Evolutionary conservation across 2,113 vertebrate species (phyloP).

Genomic region (Pangasianodon hypophthalmus): DNA sequence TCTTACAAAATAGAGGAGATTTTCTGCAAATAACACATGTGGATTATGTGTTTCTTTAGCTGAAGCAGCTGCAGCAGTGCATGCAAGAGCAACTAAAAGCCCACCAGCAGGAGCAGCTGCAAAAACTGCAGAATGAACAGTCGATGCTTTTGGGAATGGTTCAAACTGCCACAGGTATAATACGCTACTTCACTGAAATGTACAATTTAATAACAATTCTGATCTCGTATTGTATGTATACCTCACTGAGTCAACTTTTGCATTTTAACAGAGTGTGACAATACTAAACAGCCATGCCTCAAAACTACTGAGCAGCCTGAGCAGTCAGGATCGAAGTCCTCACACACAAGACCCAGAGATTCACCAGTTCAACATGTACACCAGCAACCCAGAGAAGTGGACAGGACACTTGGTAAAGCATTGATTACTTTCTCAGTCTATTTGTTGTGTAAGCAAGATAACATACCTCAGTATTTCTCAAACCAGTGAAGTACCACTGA

Average conservation of each 20-base stretch:
- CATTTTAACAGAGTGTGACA: neutral
- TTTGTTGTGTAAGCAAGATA: neutral
- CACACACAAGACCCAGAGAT: neutral
- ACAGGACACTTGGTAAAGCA: neutral
- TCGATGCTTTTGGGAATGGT: conserved; percentile 78
- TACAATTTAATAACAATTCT: neutral
- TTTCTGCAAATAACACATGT: neutral
- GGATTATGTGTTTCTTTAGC: conserved; percentile 67
- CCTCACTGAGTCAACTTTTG: neutral
- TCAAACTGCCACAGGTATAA: conserved; percentile 62
- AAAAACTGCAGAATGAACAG: conserved; percentile 84
- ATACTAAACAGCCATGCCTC: neutral
- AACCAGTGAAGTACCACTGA: neutral
- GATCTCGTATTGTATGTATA: neutral
- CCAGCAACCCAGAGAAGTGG: neutral
- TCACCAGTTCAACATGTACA: neutral
- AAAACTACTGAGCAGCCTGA: neutral
- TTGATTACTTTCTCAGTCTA: neutral
- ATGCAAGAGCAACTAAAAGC: conserved; percentile 89
- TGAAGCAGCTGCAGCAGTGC: conserved; percentile 88
- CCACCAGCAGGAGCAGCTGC: conserved; percentile 85
- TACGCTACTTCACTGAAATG: too few species aligned
- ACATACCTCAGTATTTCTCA: neutral
- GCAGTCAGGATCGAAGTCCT: neutral
- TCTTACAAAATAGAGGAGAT: neutral